Conservation (phyloP, 2,113 vertebrate genomes). For the Actenoides lindsayi region DNA sequence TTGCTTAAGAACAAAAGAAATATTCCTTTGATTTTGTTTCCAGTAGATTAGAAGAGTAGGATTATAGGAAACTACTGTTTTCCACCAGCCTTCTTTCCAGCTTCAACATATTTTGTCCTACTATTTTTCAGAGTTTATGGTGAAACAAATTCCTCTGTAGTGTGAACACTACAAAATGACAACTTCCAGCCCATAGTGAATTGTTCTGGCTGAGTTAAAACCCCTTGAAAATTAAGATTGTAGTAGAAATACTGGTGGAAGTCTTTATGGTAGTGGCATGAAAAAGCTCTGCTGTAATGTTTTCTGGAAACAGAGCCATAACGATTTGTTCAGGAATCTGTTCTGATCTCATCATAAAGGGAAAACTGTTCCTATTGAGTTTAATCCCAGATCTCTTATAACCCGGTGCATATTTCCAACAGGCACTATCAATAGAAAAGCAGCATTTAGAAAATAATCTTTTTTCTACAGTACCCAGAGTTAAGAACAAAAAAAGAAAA, state of each 20-base stretch:
- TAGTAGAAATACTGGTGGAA: not conserved
- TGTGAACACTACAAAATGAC: constrained; percentile 22
- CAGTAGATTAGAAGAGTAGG: not conserved
- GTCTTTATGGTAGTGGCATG: not conserved
- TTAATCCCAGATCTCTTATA: not conserved
- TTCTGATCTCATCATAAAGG: constrained; percentile 28
- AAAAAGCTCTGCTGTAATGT: constrained; percentile 2
- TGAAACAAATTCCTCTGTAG: constrained; percentile 15
- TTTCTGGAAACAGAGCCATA: constrained; percentile 30
- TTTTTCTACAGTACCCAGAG: not conserved
- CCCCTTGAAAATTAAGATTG: constrained; percentile 4
- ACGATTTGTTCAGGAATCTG: constrained; percentile 33
- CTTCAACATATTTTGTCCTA: not conserved
- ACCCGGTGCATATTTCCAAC: not conserved
- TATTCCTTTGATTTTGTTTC: not conserved
- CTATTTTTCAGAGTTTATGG: constrained; percentile 17
- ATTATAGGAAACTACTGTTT: not conserved
- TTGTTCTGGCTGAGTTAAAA: constrained; percentile 5
- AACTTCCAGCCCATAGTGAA: constrained; percentile 1
- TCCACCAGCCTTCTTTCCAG: not conserved
- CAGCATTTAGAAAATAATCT: not conserved
- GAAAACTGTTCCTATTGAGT: constrained; percentile 6
- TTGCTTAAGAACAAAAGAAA: not conserved
- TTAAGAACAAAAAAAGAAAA: not conserved
- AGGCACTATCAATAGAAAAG: not conserved